A percentile compares a stretch with the other conserved stretches of the same genome.
Conservation (phyloP, 2,113 vertebrate genomes). For the Carettochelys insculpta region DNA sequence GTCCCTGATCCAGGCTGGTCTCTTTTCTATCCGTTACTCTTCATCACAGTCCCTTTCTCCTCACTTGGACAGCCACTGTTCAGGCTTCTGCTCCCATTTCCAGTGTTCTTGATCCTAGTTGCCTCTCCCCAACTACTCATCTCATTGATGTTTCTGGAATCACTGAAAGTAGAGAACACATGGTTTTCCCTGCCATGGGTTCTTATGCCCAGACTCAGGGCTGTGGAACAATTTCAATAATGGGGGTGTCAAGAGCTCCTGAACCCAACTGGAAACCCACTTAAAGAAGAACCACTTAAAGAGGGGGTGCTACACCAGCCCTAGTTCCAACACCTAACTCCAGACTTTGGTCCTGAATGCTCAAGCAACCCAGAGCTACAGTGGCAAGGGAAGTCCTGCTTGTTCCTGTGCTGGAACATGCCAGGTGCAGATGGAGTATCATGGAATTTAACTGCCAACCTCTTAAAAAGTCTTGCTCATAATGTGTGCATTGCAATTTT, state of each 20-base stretch:
- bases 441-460: not conserved
- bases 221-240: too few relatives aligned
- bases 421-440: not conserved
- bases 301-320: too few relatives aligned
- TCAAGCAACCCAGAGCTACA: not conserved
- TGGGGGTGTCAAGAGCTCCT: too few relatives aligned
- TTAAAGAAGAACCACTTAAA: too few relatives aligned
- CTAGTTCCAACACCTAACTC: too few relatives aligned
- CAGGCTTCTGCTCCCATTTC: not conserved
- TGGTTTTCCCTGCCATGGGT: not conserved
- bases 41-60: not conserved
- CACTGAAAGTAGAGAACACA: not conserved
- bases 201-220: rapidly evolving
- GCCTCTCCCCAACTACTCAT: rapidly evolving
- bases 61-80: not conserved
- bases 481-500: not conserved
- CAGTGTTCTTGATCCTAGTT: not conserved
- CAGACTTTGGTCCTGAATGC: rapidly evolving
- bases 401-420: not conserved
- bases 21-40: not conserved
- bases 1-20: not conserved
- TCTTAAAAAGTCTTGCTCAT: not conserved
- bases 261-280: too few relatives aligned
- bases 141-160: not conserved
- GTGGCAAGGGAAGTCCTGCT: not conserved